Evolutionary conservation across 2,888 invertebrate genomes (phyloP).

Genomic region (Didymodactylos carnosus): DNA sequence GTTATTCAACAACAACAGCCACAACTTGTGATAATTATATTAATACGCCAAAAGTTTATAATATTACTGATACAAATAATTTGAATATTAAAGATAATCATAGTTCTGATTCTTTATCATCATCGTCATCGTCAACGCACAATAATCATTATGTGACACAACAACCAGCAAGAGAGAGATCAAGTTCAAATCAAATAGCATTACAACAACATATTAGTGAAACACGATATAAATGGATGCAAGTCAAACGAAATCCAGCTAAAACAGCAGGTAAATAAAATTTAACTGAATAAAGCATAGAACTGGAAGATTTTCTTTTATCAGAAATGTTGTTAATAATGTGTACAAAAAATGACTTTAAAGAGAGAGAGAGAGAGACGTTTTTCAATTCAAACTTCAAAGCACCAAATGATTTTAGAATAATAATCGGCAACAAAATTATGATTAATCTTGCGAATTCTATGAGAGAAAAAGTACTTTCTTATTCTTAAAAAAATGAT

Average conservation of each 20-base stretch:
- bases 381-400: no score
- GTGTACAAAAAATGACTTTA: no score
- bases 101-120: not conserved
- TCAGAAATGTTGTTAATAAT: no score
- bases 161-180: not conserved
- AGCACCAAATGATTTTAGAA: no score
- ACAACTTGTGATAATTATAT: not conserved
- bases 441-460: no score
- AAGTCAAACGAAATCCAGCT: conserved; percentile 82
- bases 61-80: not conserved
- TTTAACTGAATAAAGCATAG: no score
- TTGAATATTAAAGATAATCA: not conserved
- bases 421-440: no score
- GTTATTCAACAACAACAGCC: no score
- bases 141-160: not conserved
- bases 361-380: no score
- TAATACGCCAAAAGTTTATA: not conserved
- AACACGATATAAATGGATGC: conserved; percentile 96
- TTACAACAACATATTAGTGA: not conserved
- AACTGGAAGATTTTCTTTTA: no score
- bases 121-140: not conserved
- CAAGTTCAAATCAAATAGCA: not conserved
- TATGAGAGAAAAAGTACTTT: no score
- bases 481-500: no score
- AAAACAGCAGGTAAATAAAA: conserved; percentile 46